Base-by-base conservation (phyloP, 1,140 invertebrate genomes). In the Mycetomoellerius zeteki region DNA sequence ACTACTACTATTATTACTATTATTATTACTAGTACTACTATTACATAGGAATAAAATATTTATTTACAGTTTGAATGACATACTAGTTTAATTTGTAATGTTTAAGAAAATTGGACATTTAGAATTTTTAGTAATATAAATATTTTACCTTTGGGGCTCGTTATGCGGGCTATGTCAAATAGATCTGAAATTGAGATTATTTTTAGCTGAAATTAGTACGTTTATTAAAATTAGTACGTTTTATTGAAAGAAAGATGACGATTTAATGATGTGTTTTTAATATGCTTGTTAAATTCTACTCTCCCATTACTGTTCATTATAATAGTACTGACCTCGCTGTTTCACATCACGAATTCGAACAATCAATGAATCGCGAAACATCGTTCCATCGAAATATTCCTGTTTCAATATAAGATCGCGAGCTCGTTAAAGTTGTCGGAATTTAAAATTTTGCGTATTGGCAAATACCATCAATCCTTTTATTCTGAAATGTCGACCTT, bases 351-450 rank as follows among this genome's bases (percentile, higher is more conserved):
- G 64, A 88, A 64, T 84, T 89, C 50, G 76, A 60, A 88, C 72
- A 88, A 78, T 89, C 72, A 88, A 84, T 50, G 30, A 14, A 85
- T 52, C 72, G 24, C 30, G 16, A 71, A 43, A 37, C 19, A 73
- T 75, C 16, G 27, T 76, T 60, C 27, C 7, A 77, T 60, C 50
- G n/a, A 84, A 69, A 30, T 7, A 47, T 76, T 67, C 33, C 37
- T 33, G 50, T 69, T 71, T 54, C 30, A 21, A 8, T 37, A 16
- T 14, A 33, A 81, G 12, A 81, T 30, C 8, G 33, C 65, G 1
- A 72, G 12, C 30, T 58, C 30, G 30, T 72, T 67, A 67, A 71
- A 56, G 47, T 27, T 8, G 58, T 43, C 33, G 19, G 10, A n/a
- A 24, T 47, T 78, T 78, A 8, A 12, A 78, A 64, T 27, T 47